Percentiles rank a stretch among this genome's conserved stretches.
These are phyloP conservation scores for Hesperophylax magnus DNA, from an alignment of 1,140 invertebrate species.

Conservation along the genomic window DNA sequence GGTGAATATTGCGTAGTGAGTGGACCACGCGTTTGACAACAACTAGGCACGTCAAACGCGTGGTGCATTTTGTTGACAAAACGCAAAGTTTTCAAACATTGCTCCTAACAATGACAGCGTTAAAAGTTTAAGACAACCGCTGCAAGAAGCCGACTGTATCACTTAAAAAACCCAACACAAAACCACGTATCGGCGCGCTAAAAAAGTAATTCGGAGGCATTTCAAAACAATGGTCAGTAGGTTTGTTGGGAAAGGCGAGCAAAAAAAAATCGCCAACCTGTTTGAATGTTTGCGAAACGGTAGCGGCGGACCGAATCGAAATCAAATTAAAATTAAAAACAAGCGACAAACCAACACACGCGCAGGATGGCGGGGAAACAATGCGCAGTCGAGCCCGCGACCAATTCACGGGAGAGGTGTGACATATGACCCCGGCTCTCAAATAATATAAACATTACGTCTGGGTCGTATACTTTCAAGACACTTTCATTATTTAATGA, in stretches of 20 bases:
- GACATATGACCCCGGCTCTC: conserved; percentile 13
- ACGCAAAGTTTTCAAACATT: not conserved
- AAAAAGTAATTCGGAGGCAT: conserved; percentile 27
- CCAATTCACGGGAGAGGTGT: conserved; percentile 9
- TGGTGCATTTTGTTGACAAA: not conserved
- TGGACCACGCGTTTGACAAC: too few species aligned
- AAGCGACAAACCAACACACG: conserved; percentile 14
- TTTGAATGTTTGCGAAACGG: conserved; percentile 47
- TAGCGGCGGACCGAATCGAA: conserved; percentile 52
- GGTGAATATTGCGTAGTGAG: not conserved
- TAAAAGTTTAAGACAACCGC: conserved; percentile 6
- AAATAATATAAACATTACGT: not conserved
- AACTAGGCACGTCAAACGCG: not conserved
- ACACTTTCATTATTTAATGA: too few species aligned
- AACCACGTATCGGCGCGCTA: conserved; percentile 22
- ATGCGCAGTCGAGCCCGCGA: conserved; percentile 7
- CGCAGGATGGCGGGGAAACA: not conserved
- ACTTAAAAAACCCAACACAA: conserved; percentile 13
- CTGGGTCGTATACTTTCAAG: too few species aligned
- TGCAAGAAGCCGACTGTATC: not conserved
- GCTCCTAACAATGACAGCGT: not conserved
- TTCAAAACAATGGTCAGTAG: conserved; percentile 36
- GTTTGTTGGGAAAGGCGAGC: conserved; percentile 17
- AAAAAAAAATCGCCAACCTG: conserved; percentile 36
- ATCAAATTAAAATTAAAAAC: conserved; percentile 55